These are phyloP conservation scores for Metridium senile DNA, from an alignment of 92 coral and sea anemone species.

Conservation along the genomic window DNA sequence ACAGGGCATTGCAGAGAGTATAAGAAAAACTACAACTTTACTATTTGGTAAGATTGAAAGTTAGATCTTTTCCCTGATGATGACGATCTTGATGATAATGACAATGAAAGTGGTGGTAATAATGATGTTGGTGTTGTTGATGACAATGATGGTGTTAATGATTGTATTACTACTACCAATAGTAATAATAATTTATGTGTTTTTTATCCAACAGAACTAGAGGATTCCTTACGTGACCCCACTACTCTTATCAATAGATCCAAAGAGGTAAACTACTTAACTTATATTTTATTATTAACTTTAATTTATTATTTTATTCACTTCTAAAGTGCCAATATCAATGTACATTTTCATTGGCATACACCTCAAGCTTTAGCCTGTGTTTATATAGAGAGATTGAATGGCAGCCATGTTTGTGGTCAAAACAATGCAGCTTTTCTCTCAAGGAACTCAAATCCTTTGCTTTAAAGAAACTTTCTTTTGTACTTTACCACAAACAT, in stretches of 20 bases:
- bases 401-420: too few species aligned
- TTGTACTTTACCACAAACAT: too few species aligned
- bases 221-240: slow-evolving; percentile 19
- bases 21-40: slow-evolving; percentile 54
- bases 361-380: too few species aligned
- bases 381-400: too few species aligned
- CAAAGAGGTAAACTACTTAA: slow-evolving; percentile 16
- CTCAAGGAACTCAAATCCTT: too few species aligned
- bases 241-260: slow-evolving; percentile 27
- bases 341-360: too few species aligned
- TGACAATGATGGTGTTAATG: not conserved
- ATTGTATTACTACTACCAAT: not conserved
- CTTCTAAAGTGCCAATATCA: too few species aligned
- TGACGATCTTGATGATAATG: slow-evolving; percentile 2
- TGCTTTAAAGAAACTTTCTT: too few species aligned
- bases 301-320: too few species aligned
- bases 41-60: slow-evolving; percentile 54
- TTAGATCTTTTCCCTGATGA: not conserved
- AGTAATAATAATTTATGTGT: not conserved
- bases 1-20: slow-evolving; percentile 54
- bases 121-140: not conserved
- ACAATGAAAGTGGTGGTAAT: not conserved
- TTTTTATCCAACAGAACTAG: slow-evolving; percentile 26
- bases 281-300: too few species aligned
- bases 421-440: too few species aligned